Evolutionary conservation across 2,113 vertebrate genomes (phyloP).

Genomic region (Elephas maximus): DNA sequence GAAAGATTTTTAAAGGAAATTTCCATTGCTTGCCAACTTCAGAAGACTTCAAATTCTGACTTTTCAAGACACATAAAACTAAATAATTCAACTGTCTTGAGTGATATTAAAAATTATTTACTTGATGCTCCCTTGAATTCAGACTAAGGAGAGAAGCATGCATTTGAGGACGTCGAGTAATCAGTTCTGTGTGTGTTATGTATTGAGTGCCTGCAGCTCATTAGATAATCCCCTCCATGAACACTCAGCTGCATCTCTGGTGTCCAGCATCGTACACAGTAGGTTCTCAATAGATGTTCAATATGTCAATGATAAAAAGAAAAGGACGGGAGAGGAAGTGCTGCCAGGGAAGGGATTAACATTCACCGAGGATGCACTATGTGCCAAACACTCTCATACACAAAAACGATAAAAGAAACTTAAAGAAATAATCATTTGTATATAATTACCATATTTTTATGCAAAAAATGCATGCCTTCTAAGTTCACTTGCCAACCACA

Average conservation of each 20-base stretch:
- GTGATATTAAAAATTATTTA: constrained; percentile 16
- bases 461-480: too few relatives aligned
- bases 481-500: too few relatives aligned
- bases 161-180: neutral
- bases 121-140: neutral
- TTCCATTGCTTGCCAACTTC: neutral
- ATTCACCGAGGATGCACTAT: neutral
- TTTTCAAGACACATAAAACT: neutral
- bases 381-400: neutral
- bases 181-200: neutral
- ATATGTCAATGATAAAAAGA: neutral
- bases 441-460: neutral
- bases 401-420: neutral
- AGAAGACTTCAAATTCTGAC: constrained; percentile 43
- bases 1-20: neutral
- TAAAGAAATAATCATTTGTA: constrained; percentile 8
- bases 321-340: neutral
- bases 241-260: neutral
- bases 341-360: neutral
- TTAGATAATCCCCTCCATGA: neutral
- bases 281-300: neutral
- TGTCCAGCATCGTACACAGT: neutral
- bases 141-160: neutral
- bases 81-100: neutral
- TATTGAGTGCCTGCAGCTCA: neutral